A percentile compares a stretch with the other conserved stretches of the same genome.
Evolutionary conservation across 2,888 invertebrate species (phyloP).

Genomic region (Calameuta filiformis): DNA sequence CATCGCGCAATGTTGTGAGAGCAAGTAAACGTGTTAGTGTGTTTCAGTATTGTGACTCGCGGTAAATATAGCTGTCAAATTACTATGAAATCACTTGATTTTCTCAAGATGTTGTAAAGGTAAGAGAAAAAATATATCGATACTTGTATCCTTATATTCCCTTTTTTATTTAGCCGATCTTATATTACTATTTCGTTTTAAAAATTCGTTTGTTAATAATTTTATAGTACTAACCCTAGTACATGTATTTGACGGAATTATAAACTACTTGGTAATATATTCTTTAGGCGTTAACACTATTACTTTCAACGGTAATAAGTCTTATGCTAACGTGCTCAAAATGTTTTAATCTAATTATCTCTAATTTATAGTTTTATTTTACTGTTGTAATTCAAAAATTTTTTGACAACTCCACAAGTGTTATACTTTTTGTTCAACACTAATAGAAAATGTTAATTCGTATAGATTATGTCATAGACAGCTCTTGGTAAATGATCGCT

Average conservation of each 20-base stretch:
- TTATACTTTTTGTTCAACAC: neutral
- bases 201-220: neutral
- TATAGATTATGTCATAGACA: slow-evolving; percentile 82
- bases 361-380: neutral
- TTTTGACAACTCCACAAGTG: neutral
- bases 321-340: neutral
- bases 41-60: neutral
- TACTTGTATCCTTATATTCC: neutral
- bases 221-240: neutral
- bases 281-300: neutral
- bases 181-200: neutral
- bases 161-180: neutral
- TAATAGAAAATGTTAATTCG: slow-evolving; percentile 26
- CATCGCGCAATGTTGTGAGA: neutral
- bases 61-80: neutral
- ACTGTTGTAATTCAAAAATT: neutral
- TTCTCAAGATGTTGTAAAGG: neutral
- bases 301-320: neutral
- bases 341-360: neutral
- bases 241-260: neutral
- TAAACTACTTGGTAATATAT: neutral
- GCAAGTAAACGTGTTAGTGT: too few species aligned
- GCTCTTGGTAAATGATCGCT: slow-evolving; percentile 85
- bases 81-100: neutral
- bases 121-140: neutral